Evolutionary conservation across 2,797 vertebrate species (phyloP).

Genomic region (Selene dorsalis): DNA sequence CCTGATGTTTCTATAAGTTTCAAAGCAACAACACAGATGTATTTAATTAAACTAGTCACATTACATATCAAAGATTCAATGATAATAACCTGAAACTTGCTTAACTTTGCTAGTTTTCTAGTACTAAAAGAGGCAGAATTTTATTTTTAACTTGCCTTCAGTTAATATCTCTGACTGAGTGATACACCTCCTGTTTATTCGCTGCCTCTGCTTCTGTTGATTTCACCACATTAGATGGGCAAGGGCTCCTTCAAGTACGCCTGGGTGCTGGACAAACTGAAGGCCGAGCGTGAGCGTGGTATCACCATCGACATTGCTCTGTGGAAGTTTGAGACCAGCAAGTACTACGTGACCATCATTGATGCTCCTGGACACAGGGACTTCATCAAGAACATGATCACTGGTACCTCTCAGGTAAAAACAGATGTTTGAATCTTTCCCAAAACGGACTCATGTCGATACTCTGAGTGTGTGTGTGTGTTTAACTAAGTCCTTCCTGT

Average conservation of each 20-base stretch:
- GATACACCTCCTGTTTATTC: neutral
- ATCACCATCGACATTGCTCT: constrained; percentile 89
- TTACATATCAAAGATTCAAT: neutral
- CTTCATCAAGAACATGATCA: constrained; percentile 92
- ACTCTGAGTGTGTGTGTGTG: too few relatives aligned
- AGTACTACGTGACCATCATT: constrained; percentile 87
- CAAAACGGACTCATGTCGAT: neutral
- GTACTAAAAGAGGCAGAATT: neutral
- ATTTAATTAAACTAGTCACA: neutral
- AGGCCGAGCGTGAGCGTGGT: constrained; percentile 87
- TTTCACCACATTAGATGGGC: constrained; percentile 67
- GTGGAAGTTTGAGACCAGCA: constrained; percentile 88
- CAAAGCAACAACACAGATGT: neutral
- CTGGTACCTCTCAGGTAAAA: constrained; percentile 87
- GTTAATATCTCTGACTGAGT: constrained; percentile 62
- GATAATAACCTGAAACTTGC: neutral
- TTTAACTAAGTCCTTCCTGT: neutral
- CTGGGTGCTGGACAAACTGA: constrained; percentile 89
- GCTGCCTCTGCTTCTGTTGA: neutral
- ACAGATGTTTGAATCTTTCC: neutral
- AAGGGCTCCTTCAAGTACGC: constrained; percentile 90
- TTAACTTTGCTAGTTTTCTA: neutral
- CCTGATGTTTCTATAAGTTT: too few relatives aligned
- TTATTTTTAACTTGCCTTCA: neutral
- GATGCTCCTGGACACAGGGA: constrained; percentile 87